Evolutionary conservation across 2,113 vertebrate species (phyloP).

Genomic region (Trogon surrucura): DNA sequence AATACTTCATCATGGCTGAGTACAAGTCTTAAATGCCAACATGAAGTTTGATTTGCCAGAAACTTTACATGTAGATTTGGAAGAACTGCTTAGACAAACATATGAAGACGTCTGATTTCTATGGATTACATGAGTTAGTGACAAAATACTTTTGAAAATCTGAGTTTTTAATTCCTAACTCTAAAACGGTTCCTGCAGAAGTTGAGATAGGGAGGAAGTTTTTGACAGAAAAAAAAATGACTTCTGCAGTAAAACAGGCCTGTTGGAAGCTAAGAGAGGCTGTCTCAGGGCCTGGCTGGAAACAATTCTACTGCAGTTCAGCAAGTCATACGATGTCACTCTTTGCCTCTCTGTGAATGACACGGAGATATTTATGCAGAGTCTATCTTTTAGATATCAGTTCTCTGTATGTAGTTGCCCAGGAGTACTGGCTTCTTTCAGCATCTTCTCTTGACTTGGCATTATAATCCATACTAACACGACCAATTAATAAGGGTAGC

Average conservation of each 20-base stretch:
- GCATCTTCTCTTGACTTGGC: background rate
- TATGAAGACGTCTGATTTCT: background rate
- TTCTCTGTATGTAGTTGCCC: background rate
- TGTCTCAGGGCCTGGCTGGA: background rate
- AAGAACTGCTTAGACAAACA: background rate
- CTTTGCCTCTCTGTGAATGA: background rate
- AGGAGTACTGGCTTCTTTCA: background rate
- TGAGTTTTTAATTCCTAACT: background rate
- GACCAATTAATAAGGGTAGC: background rate
- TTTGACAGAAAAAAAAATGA: too few relatives aligned
- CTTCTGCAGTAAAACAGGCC: too few relatives aligned
- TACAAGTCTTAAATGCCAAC: background rate
- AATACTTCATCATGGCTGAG: background rate
- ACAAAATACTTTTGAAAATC: background rate
- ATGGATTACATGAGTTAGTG: background rate
- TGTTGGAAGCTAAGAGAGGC: background rate
- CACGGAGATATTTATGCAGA: background rate
- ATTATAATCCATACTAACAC: background rate
- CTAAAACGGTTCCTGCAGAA: background rate
- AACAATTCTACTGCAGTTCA: background rate
- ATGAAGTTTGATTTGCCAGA: background rate
- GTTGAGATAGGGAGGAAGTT: background rate
- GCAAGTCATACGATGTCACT: background rate
- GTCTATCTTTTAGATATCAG: background rate
- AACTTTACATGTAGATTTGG: background rate